Evolutionary conservation across 2,888 invertebrate genomes (phyloP).

Genomic region (Drosophila subquinaria): DNA sequence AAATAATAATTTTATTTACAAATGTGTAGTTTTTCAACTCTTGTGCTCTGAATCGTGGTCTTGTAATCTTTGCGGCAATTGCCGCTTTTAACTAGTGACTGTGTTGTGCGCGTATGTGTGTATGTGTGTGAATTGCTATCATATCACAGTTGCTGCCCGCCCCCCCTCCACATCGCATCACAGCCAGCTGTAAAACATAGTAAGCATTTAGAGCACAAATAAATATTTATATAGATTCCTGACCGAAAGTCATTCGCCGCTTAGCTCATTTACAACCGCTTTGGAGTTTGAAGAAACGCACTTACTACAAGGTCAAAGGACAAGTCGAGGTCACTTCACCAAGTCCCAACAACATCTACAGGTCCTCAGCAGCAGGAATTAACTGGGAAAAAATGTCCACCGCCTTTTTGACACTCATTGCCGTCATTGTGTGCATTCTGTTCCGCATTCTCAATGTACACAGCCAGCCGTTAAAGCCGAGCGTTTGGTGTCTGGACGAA

Average conservation of each 20-base stretch:
- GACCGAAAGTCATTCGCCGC: background rate
- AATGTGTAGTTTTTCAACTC: constrained; percentile 1
- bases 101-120: background rate
- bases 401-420: constrained; percentile 91
- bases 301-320: constrained; percentile 26
- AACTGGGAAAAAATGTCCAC: constrained; percentile 89
- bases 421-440: constrained; percentile 92
- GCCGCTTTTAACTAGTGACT: constrained; percentile 20
- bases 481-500: constrained; percentile 91
- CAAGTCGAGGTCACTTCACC: constrained; percentile 2
- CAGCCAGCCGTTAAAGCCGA: constrained; percentile 92
- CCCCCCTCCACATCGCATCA: background rate
- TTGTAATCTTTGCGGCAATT: constrained; percentile 25
- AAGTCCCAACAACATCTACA: constrained; percentile 22
- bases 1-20: constrained; percentile 23
- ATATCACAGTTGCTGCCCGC: constrained; percentile 19
- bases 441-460: constrained; percentile 94
- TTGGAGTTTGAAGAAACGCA: background rate
- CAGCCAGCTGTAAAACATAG: constrained; percentile 32
- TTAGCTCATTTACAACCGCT: background rate
- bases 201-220: constrained; percentile 23
- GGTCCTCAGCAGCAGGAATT: constrained; percentile 23
- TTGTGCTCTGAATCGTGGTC: constrained; percentile 16
- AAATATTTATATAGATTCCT: background rate
- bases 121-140: constrained; percentile 5